A percentile compares a stretch with the other conserved stretches of the same genome.
Conservation (phyloP, 2,113 vertebrate species). For the Pan paniscus region DNA sequence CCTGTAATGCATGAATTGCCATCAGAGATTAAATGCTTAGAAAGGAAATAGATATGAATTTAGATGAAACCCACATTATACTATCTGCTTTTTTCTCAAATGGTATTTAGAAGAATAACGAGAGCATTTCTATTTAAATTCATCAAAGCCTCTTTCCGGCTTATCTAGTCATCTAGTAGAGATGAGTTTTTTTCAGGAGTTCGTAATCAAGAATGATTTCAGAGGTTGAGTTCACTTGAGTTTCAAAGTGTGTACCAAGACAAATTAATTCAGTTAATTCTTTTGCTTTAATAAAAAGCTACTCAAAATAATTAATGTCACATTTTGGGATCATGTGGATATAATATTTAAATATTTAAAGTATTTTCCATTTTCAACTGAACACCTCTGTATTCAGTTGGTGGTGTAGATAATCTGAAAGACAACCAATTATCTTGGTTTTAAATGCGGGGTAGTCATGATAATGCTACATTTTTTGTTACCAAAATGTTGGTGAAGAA, state of each 20-base stretch:
- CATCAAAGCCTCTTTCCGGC: not conserved
- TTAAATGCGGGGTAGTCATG: not conserved
- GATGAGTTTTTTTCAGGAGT: not conserved
- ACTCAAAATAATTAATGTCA: not conserved
- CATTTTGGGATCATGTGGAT: rapidly evolving
- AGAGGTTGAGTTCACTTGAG: not conserved
- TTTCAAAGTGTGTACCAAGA: no score
- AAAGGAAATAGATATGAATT: not conserved
- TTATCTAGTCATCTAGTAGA: not conserved
- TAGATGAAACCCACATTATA: not conserved
- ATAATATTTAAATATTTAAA: not conserved
- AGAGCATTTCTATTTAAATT: not conserved
- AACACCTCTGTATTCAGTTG: rapidly evolving
- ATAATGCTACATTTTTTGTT: not conserved
- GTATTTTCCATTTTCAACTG: not conserved
- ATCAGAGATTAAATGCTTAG: not conserved
- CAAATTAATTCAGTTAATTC: not conserved
- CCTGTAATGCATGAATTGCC: not conserved
- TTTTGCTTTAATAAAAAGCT: not conserved
- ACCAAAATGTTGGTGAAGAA: not conserved
- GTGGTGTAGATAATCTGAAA: no score
- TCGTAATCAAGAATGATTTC: not conserved
- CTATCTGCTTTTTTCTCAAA: not conserved
- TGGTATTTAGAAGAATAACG: not conserved
- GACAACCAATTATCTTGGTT: not conserved